Conservation (phyloP, 1,140 invertebrate species). For the Chironomus tepperi region DNA sequence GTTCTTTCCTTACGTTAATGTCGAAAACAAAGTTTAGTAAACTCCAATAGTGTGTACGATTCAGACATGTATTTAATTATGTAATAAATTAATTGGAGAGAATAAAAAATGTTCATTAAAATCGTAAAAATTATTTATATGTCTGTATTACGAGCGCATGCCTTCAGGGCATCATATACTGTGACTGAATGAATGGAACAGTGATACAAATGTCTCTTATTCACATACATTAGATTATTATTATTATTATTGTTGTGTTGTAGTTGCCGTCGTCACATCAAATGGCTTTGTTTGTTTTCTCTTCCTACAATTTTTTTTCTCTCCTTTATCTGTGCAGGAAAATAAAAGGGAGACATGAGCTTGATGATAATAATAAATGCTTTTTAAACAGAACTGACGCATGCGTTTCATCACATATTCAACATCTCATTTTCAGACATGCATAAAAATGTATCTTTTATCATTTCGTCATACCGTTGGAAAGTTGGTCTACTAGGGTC, state of each 20-base stretch:
- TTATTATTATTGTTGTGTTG: neutral
- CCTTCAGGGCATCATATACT: neutral
- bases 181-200: neutral
- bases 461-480: neutral
- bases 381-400: neutral
- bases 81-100: neutral
- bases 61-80: neutral
- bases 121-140: no score
- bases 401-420: neutral
- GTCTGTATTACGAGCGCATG: neutral
- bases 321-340: neutral
- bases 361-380: constrained; percentile 7
- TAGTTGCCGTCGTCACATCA: neutral
- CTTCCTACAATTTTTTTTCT: neutral
- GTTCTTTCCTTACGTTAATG: neutral
- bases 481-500: neutral
- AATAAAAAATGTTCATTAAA: neutral
- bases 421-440: neutral
- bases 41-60: neutral
- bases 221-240: neutral
- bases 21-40: neutral
- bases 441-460: no score
- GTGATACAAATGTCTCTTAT: constrained; percentile 6
- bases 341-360: neutral
- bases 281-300: constrained; percentile 5